Conservation (phyloP, 2,888 invertebrate species). For the Pollenia amentaria region DNA sequence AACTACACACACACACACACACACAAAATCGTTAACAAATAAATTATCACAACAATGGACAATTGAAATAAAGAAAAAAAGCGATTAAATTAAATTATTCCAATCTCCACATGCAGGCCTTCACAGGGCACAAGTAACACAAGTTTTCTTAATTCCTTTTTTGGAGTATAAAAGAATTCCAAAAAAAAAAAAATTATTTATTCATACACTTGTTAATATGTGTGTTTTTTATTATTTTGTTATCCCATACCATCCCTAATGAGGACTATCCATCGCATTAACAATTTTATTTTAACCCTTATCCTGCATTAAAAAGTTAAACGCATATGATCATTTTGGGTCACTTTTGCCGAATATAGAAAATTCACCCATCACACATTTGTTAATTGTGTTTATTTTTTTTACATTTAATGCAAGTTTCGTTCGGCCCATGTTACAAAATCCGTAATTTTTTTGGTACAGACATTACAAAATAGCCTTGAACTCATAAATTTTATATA, state of each 20-base stretch:
- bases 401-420: too few species aligned
- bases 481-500: too few species aligned
- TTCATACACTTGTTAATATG: constrained; percentile 59
- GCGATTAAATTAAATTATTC: constrained; percentile 61
- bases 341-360: too few species aligned
- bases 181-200: constrained; percentile 41
- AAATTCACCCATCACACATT: too few species aligned
- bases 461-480: too few species aligned
- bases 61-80: constrained; percentile 52
- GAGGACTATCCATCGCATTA: constrained; percentile 16
- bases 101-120: constrained; percentile 69
- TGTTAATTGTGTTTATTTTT: too few species aligned
- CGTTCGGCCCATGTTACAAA: too few species aligned
- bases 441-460: too few species aligned
- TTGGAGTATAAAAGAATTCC: constrained; percentile 13
- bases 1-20: neutral
- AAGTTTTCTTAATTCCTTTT: constrained; percentile 3
- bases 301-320: too few species aligned
- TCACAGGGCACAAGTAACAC: constrained; percentile 40
- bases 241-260: constrained; percentile 24
- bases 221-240: constrained; percentile 22
- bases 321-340: too few species aligned
- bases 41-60: constrained; percentile 56
- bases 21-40: constrained; percentile 67
- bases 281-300: neutral